Base-by-base conservation (phyloP, 2,797 vertebrate genomes). In the Ispidina picta region DNA sequence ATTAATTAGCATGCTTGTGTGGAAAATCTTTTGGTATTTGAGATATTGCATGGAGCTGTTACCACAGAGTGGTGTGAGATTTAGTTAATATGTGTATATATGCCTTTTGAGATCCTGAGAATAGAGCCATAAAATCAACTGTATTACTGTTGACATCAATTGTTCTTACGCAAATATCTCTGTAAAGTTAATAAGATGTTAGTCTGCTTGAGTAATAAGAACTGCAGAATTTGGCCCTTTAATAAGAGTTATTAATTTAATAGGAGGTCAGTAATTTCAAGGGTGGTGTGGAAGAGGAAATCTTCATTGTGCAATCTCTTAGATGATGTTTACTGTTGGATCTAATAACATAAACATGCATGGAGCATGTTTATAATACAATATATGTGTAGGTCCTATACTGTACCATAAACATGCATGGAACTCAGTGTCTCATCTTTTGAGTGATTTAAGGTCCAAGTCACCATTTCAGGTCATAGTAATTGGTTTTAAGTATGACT, bases 171-270 rank as follows among this genome's bases (percentile, higher is more conserved):
- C 75, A 89, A 94, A 62, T 89, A 46, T 66, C 15, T 81, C 23
- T 80, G 12, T 88, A 39, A 89, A 72, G 49, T 70, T 93, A 91
- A 63, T 90, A 88, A 94, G 74, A 58, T 64, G 68, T 88, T 94
- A 68, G 48, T 63, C 74, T 70, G 35, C 73, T 73, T 92, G 68
- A 92, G 64, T 90, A 95, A 81, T 78, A 88, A 88, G 77, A 91
- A 84, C 60, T 82, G 58, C 68, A 95, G 56, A 73, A 86, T 95
- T 84, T 88, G 23, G 19, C 60, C 68, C 77, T 71, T 84, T 68
- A 82, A 70, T 81, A 90, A 84, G 71, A 84, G 51, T 41, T 22
- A 76, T 86, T 92, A 56, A 86, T 86, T 59, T 93, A 86, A 43
- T 76, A 73, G 55, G 70, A 88, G 44, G 68, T 64, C 1, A 6